A percentile compares a stretch with the other conserved stretches of the same genome.
These are phyloP conservation scores for Hypanus sabinus DNA, from an alignment of 2,113 vertebrate genomes.

Conservation along the genomic window DNA sequence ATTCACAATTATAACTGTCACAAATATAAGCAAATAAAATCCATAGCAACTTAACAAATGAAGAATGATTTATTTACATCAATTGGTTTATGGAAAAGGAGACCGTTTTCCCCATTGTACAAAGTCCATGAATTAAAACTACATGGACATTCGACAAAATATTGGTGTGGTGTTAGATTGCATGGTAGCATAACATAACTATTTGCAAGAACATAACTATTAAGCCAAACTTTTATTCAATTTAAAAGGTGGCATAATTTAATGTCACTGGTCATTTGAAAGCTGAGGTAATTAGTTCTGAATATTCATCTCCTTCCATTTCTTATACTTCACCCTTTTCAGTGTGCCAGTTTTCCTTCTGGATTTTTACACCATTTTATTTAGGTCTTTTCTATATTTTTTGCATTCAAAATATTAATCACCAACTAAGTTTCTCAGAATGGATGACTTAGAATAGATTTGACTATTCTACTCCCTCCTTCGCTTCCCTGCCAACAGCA, in stretches of 20 bases:
- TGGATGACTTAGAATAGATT: too few species aligned
- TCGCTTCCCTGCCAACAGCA: too few species aligned
- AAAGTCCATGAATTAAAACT: not conserved
- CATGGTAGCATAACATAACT: not conserved
- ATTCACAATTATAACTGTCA: not conserved
- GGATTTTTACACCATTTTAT: too few species aligned
- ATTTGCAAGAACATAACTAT: not conserved
- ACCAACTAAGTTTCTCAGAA: too few species aligned
- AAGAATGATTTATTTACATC: not conserved
- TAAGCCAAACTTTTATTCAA: not conserved
- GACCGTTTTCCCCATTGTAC: not conserved
- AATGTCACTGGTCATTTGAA: not conserved
- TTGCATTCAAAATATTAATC: too few species aligned
- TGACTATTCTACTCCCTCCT: too few species aligned
- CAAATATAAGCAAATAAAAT: not conserved
- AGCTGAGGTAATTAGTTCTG: not conserved
- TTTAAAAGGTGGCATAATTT: not conserved
- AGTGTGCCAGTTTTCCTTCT: not conserved
- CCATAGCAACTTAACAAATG: not conserved
- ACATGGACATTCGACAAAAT: not conserved
- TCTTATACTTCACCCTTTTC: not conserved
- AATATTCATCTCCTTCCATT: not conserved
- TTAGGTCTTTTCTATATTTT: too few species aligned
- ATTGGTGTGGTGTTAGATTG: not conserved
- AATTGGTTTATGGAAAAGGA: not conserved